phyloP scores from a whole-genome alignment of 2,888 invertebrate genomes.

The Eurois occulta region DNA sequence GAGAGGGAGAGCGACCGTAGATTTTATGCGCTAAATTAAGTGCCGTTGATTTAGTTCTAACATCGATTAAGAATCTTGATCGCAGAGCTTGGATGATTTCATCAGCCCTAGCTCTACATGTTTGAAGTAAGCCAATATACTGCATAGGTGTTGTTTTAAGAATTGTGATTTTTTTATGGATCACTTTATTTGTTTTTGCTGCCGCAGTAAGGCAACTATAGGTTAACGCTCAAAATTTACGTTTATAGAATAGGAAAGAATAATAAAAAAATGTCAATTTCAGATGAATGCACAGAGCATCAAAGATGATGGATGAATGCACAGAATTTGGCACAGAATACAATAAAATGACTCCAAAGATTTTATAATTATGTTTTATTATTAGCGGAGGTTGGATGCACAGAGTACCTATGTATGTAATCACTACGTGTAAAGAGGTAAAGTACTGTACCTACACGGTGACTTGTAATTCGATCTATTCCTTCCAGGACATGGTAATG shows the following conservation, averaged over 20 bases:
- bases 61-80: not conserved
- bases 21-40: slow-evolving; percentile 39
- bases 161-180: not conserved
- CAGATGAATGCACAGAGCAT: not conserved
- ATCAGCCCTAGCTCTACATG: slow-evolving; percentile 4
- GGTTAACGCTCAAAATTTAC: not conserved
- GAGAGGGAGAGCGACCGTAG: slow-evolving; percentile 53
- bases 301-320: not conserved
- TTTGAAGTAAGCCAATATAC: slow-evolving; percentile 3
- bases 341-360: not conserved
- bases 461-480: no score
- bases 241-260: not conserved
- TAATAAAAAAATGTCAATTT: slow-evolving; percentile 11
- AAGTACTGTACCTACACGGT: no score
- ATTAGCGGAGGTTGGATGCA: not conserved
- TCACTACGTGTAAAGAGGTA: not conserved
- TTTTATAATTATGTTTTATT: not conserved
- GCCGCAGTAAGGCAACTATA: not conserved
- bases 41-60: slow-evolving; percentile 32
- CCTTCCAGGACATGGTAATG: no score
- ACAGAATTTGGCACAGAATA: slow-evolving; percentile 3
- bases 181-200: not conserved
- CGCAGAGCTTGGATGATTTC: slow-evolving; percentile 18
- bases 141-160: slow-evolving; percentile 5
- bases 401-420: not conserved